Evolutionary conservation across 1,140 invertebrate species (phyloP).

Genomic region (Chrysomallon squamiferum): DNA sequence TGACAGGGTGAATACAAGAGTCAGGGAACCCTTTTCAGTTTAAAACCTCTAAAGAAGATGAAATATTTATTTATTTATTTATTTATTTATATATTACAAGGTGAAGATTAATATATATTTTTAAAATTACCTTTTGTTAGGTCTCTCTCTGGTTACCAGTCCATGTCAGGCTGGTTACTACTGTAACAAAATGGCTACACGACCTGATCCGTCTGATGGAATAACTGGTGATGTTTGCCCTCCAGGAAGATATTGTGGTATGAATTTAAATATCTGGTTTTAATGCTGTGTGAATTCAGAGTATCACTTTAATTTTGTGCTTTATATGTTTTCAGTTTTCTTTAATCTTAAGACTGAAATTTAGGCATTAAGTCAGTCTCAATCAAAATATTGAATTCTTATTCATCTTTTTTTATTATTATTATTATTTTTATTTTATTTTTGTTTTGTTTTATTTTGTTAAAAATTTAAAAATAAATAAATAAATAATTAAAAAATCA

Average conservation of each 20-base stretch:
- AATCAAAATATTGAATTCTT: too few species aligned
- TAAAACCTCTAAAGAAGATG: neutral
- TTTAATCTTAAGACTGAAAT: too few species aligned
- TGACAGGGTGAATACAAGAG: neutral
- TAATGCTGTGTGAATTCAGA: neutral
- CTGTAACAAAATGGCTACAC: slow-evolving; percentile 35
- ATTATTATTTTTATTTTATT: too few species aligned
- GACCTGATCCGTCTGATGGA: slow-evolving; percentile 54
- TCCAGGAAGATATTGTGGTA: slow-evolving; percentile 54
- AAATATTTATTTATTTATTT: neutral
- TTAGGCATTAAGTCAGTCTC: too few species aligned
- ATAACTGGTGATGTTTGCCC: slow-evolving; percentile 55
- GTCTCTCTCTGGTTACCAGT: slow-evolving; percentile 40
- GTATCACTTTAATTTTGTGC: neutral
- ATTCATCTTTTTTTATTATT: too few species aligned
- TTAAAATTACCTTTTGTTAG: too few species aligned
- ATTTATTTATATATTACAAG: too few species aligned
- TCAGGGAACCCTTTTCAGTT: neutral
- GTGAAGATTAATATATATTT: too few species aligned
- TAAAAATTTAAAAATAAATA: too few species aligned
- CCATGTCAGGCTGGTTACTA: slow-evolving; percentile 49
- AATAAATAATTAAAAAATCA: too few species aligned
- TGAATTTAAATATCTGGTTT: slow-evolving; percentile 1
- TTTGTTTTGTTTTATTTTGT: too few species aligned
- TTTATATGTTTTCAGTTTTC: neutral